phyloP scores from a whole-genome alignment of 1,140 invertebrate species.

The Aphaenogaster floridana region DNA sequence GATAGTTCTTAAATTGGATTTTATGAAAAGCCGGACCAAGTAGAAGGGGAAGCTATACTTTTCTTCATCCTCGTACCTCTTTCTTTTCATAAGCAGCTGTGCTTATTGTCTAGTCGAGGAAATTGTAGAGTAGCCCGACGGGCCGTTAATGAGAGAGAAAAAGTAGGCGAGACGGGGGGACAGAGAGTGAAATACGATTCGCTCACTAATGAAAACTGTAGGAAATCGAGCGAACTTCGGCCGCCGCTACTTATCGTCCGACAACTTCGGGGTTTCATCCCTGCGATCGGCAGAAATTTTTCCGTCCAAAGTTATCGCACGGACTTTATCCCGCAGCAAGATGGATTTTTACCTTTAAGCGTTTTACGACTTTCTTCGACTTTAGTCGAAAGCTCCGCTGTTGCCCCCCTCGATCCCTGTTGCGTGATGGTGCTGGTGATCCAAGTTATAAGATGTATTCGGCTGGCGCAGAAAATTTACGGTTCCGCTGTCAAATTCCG shows the following conservation, averaged over 20 bases:
- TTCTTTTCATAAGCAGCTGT: conserved; percentile 43
- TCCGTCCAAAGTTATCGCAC: conserved; percentile 47
- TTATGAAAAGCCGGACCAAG: conserved; percentile 67
- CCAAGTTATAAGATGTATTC: conserved; percentile 33
- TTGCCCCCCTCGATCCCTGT: neutral
- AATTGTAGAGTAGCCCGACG: conserved; percentile 71
- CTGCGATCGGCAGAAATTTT: conserved; percentile 51
- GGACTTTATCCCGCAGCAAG: conserved; percentile 48
- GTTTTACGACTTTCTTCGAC: conserved; percentile 40
- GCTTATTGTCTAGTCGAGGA: conserved; percentile 74
- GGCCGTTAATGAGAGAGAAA: conserved; percentile 68
- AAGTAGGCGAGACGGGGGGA: conserved; percentile 17
- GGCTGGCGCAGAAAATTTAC: conserved; percentile 15
- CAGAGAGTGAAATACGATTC: conserved; percentile 54
- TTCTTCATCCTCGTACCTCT: conserved; percentile 40
- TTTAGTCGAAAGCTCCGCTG: conserved; percentile 16
- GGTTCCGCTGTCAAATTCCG: neutral
- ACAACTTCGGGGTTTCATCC: conserved; percentile 51
- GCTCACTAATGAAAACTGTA: conserved; percentile 71
- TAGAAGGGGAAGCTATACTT: conserved; percentile 10
- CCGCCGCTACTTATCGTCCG: conserved; percentile 51
- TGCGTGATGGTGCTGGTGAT: neutral
- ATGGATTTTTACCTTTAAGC: conserved; percentile 43
- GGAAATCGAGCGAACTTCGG: conserved; percentile 67
- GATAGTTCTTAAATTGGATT: conserved; percentile 77